Percentiles rank a stretch among this genome's conserved stretches.
phyloP scores from a whole-genome alignment of 2,888 invertebrate genomes.

The Erebia palarica region DNA sequence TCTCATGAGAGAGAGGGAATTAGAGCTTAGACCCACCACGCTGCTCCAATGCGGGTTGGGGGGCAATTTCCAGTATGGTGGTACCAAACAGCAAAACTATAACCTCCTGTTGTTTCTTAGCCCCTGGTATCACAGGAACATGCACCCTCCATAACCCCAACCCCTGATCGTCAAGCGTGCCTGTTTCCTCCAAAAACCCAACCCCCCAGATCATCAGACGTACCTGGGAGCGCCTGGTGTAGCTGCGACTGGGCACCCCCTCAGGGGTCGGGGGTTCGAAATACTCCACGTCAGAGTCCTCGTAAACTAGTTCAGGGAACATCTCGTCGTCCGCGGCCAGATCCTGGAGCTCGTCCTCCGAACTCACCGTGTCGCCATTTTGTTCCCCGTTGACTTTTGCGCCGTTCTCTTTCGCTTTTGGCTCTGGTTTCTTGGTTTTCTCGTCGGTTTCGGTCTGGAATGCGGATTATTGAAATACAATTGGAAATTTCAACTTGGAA shows the following conservation, averaged over 20 bases:
- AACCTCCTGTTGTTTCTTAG: background rate
- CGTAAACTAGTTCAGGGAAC: slow-evolving; percentile 77
- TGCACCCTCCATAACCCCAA: background rate
- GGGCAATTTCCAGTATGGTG: too few species aligned
- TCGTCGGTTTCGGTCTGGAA: slow-evolving; percentile 57
- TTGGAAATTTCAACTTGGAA: too few species aligned
- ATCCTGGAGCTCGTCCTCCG: slow-evolving; percentile 48
- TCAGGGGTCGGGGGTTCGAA: slow-evolving; percentile 61
- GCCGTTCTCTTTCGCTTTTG: slow-evolving; percentile 60
- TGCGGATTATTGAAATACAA: background rate
- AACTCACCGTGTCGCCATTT: slow-evolving; percentile 57
- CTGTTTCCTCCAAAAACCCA: slow-evolving; percentile 49
- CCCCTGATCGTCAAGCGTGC: slow-evolving; percentile 49
- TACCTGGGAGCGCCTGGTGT: slow-evolving; percentile 76
- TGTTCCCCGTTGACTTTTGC: slow-evolving; percentile 58
- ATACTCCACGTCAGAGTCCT: slow-evolving; percentile 67
- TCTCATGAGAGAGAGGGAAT: too few species aligned
- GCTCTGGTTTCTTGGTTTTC: slow-evolving; percentile 44
- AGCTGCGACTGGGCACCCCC: slow-evolving; percentile 60
- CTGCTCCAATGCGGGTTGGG: too few species aligned
- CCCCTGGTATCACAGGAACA: slow-evolving; percentile 8
- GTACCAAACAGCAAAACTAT: slow-evolving; percentile 21
- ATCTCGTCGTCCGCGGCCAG: slow-evolving; percentile 58
- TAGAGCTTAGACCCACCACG: too few species aligned
- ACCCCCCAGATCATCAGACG: slow-evolving; percentile 32